A percentile compares a stretch with the other conserved stretches of the same genome.
These are phyloP conservation scores for Corythornis vintsioides DNA, from an alignment of 2,113 vertebrate species.

Conservation along the genomic window DNA sequence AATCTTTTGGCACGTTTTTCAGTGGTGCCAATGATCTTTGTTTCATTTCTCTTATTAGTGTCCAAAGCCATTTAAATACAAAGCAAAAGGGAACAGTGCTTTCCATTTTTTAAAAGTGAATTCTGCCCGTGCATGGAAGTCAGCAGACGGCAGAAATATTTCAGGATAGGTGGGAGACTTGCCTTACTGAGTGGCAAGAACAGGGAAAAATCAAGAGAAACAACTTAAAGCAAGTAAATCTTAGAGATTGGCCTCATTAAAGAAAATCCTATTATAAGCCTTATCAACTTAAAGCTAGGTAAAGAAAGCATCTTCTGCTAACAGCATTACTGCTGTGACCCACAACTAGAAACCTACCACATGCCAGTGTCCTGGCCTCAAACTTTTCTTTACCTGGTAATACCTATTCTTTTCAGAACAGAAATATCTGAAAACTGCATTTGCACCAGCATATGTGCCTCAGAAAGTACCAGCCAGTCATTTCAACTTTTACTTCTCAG, in stretches of 20 bases:
- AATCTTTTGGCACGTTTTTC: not conserved
- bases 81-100: not conserved
- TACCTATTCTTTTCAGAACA: not conserved
- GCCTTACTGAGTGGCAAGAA: not conserved
- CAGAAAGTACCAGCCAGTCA: not conserved
- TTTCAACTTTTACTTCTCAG: not conserved
- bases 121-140: not conserved
- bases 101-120: not conserved
- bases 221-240: not conserved
- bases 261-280: slow-evolving; percentile 36
- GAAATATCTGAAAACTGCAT: not conserved
- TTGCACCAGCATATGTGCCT: rapidly evolving
- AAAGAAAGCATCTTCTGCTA: not conserved
- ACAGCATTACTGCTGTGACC: slow-evolving; percentile 15
- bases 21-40: not conserved
- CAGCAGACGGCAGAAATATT: not conserved
- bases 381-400: not conserved
- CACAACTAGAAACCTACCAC: not conserved
- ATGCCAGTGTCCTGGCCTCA: not conserved
- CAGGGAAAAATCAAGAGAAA: not conserved
- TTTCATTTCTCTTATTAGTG: not conserved
- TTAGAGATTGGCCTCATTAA: not conserved
- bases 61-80: not conserved
- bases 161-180: not conserved
- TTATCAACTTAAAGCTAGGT: slow-evolving; percentile 16